phyloP scores from a whole-genome alignment of 2,888 invertebrate genomes.

The Patella caerulea region DNA sequence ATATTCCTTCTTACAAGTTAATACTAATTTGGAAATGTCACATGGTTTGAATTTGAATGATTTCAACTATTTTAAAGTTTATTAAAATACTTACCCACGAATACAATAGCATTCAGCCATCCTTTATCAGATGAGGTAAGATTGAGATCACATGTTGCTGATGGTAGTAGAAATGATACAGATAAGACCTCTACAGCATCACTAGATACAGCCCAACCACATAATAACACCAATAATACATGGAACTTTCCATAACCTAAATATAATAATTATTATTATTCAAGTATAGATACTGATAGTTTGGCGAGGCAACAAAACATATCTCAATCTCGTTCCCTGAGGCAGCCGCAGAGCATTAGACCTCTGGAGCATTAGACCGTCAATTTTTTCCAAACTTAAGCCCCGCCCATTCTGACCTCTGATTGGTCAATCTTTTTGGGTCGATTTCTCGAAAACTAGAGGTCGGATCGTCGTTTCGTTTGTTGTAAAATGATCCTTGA shows the following conservation, averaged over 20 bases:
- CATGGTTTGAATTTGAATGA: neutral
- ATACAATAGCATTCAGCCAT: constrained; percentile 84
- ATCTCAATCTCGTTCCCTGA: too few relatives aligned
- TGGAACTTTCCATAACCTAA: constrained; percentile 90
- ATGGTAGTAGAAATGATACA: constrained; percentile 92
- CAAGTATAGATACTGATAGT: neutral
- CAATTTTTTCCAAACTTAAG: too few relatives aligned
- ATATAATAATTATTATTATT: neutral
- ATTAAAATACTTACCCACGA: constrained; percentile 77
- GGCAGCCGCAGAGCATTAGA: too few relatives aligned
- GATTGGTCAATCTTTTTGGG: too few relatives aligned
- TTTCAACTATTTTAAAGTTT: neutral
- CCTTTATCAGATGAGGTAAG: constrained; percentile 89
- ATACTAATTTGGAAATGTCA: neutral
- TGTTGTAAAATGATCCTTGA: too few relatives aligned
- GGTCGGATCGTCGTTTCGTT: too few relatives aligned
- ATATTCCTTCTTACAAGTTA: too few relatives aligned
- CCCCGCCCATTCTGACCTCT: too few relatives aligned
- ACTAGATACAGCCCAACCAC: constrained; percentile 92
- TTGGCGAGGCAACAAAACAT: neutral
- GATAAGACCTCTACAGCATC: constrained; percentile 95
- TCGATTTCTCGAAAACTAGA: too few relatives aligned
- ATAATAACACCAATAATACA: constrained; percentile 88
- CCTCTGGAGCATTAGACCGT: too few relatives aligned
- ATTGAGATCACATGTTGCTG: constrained; percentile 91